Base-by-base conservation (phyloP, 2,797 vertebrate genomes). In the Cichlasoma orientale region DNA sequence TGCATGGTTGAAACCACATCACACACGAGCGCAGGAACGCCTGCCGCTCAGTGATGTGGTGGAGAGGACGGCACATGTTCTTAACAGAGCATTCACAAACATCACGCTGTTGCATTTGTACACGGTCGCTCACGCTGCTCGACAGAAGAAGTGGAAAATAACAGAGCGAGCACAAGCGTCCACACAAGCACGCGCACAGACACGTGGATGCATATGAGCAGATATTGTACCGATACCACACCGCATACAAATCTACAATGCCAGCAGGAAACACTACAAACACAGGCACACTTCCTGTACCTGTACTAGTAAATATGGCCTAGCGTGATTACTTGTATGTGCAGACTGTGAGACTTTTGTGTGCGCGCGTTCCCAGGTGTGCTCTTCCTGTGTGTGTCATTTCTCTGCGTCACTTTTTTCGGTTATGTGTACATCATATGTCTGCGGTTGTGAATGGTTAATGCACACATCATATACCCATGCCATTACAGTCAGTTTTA, bases 1-100 rank as follows among this genome's bases (percentile, higher is more conserved):
- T 82, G 78, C 82, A 77, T 33, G 75, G 53, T 74, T 69, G 7
- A 82, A 88, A 84, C 89, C 87, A 87, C 89, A 88, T 86, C 78
- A 82, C 44, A 70, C 29, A 55, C 29, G 11, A 41, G 73, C 72
- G 74, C 56, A 55, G 0, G 5, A 44, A 66, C 3, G 5, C 50
- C 0, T n/a, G 14, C 2, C 11, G 47, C 5, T 52, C 53, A 70
- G 78, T 84, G 82, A 83, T 86, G 90, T 77, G 83, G 83, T 72
- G 86, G 55, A 70, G 68, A 55, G 25, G 29, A 74, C 79, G 55
- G 29, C 27, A 44, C 79, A 58, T 16, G 13, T 74, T 75, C 53
- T 66, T 11, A 25, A 50, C 16, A 57, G 33, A 52, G 57, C 75
- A 61, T 77, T 75, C 12, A 79, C 80, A 59, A 61, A 87, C 56